Percentiles rank a stretch among this genome's conserved stretches.
phyloP scores from a whole-genome alignment of 2,888 invertebrate species.

The Maniola hyperantus region DNA sequence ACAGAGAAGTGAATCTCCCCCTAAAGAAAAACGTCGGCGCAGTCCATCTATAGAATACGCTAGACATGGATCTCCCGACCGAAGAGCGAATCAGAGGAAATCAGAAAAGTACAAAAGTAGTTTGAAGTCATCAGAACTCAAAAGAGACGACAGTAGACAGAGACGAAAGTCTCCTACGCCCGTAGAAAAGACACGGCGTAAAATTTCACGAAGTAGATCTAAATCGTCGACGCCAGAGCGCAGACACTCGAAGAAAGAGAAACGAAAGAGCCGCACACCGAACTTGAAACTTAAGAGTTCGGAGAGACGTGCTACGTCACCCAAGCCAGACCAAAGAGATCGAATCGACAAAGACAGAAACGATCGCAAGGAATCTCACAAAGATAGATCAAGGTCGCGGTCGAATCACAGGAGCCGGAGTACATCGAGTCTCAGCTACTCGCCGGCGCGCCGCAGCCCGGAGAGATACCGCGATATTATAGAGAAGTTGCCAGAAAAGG shows the following conservation, averaged over 20 bases:
- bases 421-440: conserved; percentile 85
- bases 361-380: conserved; percentile 50
- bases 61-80: conserved; percentile 52
- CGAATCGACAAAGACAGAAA: conserved; percentile 48
- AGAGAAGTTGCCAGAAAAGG: conserved; percentile 81
- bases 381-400: conserved; percentile 53
- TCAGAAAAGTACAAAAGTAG: conserved; percentile 53
- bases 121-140: conserved; percentile 52
- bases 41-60: conserved; percentile 50
- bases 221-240: conserved; percentile 55
- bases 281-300: conserved; percentile 52
- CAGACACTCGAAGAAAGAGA: conserved; percentile 55
- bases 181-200: conserved; percentile 45
- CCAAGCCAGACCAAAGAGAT: conserved; percentile 43
- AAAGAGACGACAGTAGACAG: conserved; percentile 50
- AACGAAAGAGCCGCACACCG: conserved; percentile 52
- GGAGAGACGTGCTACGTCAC: conserved; percentile 50
- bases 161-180: conserved; percentile 54
- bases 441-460: conserved; percentile 86
- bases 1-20: conserved; percentile 48
- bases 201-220: conserved; percentile 51
- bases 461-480: conserved; percentile 86
- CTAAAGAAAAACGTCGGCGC: conserved; percentile 51
- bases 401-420: conserved; percentile 71
- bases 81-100: conserved; percentile 46